Conservation (phyloP, 2,888 invertebrate genomes). For the Protodeltote pygarga region DNA sequence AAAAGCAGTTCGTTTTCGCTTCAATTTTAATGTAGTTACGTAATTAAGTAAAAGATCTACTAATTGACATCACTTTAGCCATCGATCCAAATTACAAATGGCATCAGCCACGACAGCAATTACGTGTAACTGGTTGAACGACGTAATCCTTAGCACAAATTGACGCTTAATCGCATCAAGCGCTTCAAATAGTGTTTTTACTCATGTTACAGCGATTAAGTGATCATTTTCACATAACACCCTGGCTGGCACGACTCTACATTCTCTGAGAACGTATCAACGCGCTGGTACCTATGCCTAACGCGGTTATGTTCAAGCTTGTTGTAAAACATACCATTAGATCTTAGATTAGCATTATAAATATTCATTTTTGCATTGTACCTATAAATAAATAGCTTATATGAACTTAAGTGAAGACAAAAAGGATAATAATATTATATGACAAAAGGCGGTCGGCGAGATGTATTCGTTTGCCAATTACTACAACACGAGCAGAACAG, state of each 20-base stretch:
- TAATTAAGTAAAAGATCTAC: slow-evolving; percentile 6
- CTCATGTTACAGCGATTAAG: slow-evolving; percentile 25
- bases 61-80: not conserved
- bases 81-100: slow-evolving; percentile 32
- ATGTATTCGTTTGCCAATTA: slow-evolving; percentile 23
- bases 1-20: too few species aligned
- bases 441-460: slow-evolving; percentile 1
- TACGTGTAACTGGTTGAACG: slow-evolving; percentile 8
- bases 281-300: not conserved
- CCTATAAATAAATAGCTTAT: slow-evolving; percentile 8
- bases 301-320: slow-evolving; percentile 17
- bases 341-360: slow-evolving; percentile 28
- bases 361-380: slow-evolving; percentile 26
- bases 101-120: slow-evolving; percentile 21
- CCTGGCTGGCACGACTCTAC: slow-evolving; percentile 10
- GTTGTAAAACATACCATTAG: slow-evolving; percentile 18
- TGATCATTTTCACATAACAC: slow-evolving; percentile 28
- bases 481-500: slow-evolving; percentile 29
- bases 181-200: slow-evolving; percentile 25
- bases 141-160: slow-evolving; percentile 28
- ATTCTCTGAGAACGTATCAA: slow-evolving; percentile 15
- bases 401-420: slow-evolving; percentile 12
- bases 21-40: too few species aligned
- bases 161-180: slow-evolving; percentile 31
- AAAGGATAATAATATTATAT: not conserved